A percentile compares a stretch with the other conserved stretches of the same genome.
Conservation (phyloP, 1,140 invertebrate species). For the Drosophila arawakana region DNA sequence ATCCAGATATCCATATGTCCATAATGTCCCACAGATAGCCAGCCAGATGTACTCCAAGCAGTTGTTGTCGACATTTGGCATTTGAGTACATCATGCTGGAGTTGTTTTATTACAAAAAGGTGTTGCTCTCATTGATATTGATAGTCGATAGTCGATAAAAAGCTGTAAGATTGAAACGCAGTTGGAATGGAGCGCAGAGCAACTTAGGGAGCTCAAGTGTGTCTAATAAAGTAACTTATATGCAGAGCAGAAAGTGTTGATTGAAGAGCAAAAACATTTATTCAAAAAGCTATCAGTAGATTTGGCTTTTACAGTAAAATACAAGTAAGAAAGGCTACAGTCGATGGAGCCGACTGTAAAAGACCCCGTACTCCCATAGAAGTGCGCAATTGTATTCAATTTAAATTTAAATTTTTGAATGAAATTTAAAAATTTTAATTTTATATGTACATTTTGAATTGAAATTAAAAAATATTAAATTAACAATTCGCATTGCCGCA, state of each 20-base stretch:
- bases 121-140: constrained; percentile 23
- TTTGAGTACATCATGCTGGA: constrained; percentile 14
- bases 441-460: too few relatives aligned
- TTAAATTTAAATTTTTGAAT: too few relatives aligned
- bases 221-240: neutral
- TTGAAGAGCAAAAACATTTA: neutral
- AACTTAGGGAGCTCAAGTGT: neutral
- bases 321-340: too few relatives aligned
- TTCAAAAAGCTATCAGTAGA: too few relatives aligned
- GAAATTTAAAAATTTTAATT: too few relatives aligned
- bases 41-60: neutral
- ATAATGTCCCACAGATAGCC: constrained; percentile 11
- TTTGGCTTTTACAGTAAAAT: too few relatives aligned
- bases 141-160: neutral
- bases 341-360: too few relatives aligned
- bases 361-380: too few relatives aligned
- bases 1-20: constrained; percentile 2
- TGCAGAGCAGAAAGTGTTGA: neutral
- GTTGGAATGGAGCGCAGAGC: neutral
- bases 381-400: too few relatives aligned
- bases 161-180: neutral
- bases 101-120: constrained; percentile 38
- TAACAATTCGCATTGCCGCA: too few relatives aligned
- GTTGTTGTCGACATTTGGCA: constrained; percentile 20
- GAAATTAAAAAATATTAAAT: too few relatives aligned